phyloP scores from a whole-genome alignment of 2,797 vertebrate genomes.

The Poecilia wingei region DNA sequence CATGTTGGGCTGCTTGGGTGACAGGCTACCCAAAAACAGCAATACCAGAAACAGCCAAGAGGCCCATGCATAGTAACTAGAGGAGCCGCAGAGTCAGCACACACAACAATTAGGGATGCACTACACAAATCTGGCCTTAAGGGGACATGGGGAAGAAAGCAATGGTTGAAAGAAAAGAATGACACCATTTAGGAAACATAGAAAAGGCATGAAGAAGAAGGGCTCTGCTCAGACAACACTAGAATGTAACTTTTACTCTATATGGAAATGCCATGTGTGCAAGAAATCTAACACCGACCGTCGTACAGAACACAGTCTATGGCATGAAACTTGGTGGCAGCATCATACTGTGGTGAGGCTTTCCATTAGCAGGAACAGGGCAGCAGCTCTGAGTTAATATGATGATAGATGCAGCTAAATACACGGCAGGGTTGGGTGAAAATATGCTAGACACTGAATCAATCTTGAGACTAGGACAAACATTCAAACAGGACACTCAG shows the following conservation, averaged over 20 bases:
- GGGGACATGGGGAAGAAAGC: background rate
- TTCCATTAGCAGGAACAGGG: background rate
- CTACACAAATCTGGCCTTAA: background rate
- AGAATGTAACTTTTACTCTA: background rate
- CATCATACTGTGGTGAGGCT: background rate
- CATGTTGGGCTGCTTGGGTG: background rate
- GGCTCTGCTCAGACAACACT: background rate
- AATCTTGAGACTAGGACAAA: background rate
- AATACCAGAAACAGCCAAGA: background rate
- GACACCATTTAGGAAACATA: background rate
- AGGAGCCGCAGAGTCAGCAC: background rate
- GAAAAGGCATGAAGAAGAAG: background rate
- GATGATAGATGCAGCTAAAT: background rate
- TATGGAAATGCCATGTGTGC: background rate
- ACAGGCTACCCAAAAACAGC: background rate
- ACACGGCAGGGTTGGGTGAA: background rate
- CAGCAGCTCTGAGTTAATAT: background rate
- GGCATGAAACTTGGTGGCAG: background rate
- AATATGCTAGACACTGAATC: background rate
- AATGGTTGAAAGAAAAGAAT: background rate
- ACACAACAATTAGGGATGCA: background rate
- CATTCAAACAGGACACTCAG: background rate
- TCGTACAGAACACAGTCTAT: background rate
- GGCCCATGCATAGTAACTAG: background rate
- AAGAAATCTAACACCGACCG: background rate